Percentiles rank a stretch among this genome's conserved stretches.
Evolutionary conservation across 2,888 invertebrate genomes (phyloP).

Genomic region (Phyto melanocephala): DNA sequence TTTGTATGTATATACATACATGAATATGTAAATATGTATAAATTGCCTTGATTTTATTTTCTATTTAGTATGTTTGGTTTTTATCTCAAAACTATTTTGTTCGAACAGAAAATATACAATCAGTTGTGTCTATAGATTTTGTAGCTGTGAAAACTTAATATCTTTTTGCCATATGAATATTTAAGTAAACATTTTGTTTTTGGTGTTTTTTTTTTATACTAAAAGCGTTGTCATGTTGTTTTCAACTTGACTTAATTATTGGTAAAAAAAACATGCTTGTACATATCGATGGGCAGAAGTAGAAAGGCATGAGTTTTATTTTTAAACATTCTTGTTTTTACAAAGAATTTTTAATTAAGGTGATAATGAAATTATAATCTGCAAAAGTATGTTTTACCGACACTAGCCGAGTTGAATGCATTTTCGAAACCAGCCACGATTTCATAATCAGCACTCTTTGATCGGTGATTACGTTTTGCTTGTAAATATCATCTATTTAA

Average conservation of each 20-base stretch:
- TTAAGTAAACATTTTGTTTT: slow-evolving; percentile 29
- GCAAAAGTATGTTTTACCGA: too few relatives aligned
- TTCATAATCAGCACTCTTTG: too few relatives aligned
- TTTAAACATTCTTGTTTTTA: too few relatives aligned
- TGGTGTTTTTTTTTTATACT: not conserved
- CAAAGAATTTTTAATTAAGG: too few relatives aligned
- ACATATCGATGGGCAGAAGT: too few relatives aligned
- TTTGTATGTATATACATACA: not conserved
- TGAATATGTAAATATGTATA: not conserved
- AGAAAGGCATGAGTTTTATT: too few relatives aligned
- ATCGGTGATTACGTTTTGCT: too few relatives aligned
- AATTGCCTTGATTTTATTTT: slow-evolving; percentile 5
- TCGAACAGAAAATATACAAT: not conserved
- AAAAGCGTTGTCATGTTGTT: slow-evolving; percentile 61
- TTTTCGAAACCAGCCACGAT: too few relatives aligned
- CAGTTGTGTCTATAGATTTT: slow-evolving; percentile 12
- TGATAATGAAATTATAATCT: too few relatives aligned
- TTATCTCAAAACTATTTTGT: not conserved
- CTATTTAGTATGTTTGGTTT: slow-evolving; percentile 8
- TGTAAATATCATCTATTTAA: too few relatives aligned
- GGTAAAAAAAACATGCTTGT: too few relatives aligned
- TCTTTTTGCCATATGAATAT: slow-evolving; percentile 39
- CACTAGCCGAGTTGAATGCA: too few relatives aligned
- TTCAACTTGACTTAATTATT: slow-evolving; percentile 56
- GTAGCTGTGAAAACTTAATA: slow-evolving; percentile 23